These are phyloP conservation scores for Agonopterix subpropinquella DNA, from an alignment of 2,888 invertebrate genomes.

Conservation along the genomic window DNA sequence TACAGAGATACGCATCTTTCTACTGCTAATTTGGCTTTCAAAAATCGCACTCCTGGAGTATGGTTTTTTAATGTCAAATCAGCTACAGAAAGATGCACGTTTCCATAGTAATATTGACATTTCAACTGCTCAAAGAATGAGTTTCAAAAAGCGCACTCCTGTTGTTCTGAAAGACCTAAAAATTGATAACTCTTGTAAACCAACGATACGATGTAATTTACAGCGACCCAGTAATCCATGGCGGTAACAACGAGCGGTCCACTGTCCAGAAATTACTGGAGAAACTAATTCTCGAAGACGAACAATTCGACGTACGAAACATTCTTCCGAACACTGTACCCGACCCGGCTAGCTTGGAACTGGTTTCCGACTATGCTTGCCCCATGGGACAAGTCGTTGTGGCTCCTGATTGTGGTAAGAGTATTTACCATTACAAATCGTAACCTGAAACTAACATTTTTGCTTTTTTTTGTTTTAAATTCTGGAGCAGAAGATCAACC, in stretches of 20 bases:
- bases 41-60: too few species aligned
- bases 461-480: too few species aligned
- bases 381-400: conserved; percentile 95
- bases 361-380: conserved; percentile 95
- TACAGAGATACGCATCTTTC: too few species aligned
- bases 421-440: neutral
- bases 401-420: conserved; percentile 92
- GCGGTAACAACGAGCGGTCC: conserved; percentile 90
- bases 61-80: too few species aligned
- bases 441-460: too few species aligned
- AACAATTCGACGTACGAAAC: conserved; percentile 94
- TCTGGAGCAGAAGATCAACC: too few species aligned
- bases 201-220: conserved; percentile 17
- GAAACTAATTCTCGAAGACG: conserved; percentile 93
- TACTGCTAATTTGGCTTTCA: too few species aligned
- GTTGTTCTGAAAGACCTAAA: neutral
- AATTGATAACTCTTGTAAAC: too few species aligned
- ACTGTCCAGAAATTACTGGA: conserved; percentile 89
- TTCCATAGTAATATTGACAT: too few species aligned
- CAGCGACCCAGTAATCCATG: conserved; percentile 93
- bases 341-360: conserved; percentile 89
- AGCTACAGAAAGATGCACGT: too few species aligned
- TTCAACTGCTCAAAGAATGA: too few species aligned
- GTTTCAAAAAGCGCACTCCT: too few species aligned
- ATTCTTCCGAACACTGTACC: conserved; percentile 96